Evolutionary conservation across 2,113 vertebrate species (phyloP).

Genomic region (Anarhynchus alexandrinus): DNA sequence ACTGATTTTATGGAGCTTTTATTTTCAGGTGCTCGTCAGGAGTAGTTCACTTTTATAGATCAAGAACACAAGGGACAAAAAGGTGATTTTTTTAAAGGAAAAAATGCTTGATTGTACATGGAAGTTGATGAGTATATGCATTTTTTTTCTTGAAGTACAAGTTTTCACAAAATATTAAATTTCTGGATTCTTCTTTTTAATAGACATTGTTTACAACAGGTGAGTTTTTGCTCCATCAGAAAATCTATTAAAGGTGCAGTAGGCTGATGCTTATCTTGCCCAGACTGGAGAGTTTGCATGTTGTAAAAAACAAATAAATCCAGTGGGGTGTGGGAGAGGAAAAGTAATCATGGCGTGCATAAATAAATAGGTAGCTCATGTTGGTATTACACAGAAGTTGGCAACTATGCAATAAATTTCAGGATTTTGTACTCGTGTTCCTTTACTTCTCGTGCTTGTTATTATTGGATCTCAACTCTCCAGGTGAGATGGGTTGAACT

Average conservation of each 20-base stretch:
- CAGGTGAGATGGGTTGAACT: background rate
- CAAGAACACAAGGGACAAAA: background rate
- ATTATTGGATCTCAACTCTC: background rate
- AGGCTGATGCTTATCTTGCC: background rate
- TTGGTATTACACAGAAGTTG: background rate
- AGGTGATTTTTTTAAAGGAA: background rate
- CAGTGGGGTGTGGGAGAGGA: fast-evolving
- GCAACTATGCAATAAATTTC: background rate
- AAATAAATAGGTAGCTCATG: background rate
- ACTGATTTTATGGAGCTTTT: background rate
- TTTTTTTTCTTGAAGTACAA: background rate
- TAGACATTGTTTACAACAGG: conserved; percentile 51
- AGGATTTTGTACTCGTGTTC: background rate
- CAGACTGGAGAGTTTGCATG: background rate
- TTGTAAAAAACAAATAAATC: background rate
- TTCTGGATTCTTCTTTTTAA: background rate
- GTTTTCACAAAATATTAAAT: background rate
- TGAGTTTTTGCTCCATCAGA: conserved; percentile 57
- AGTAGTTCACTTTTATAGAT: background rate
- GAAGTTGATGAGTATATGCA: background rate
- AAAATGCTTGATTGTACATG: background rate
- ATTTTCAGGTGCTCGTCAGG: background rate
- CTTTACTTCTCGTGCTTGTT: background rate
- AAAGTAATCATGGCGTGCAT: background rate
- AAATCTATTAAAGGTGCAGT: conserved; percentile 52